Conservation (phyloP, 2,888 invertebrate species). For the Epinotia demarniana region DNA sequence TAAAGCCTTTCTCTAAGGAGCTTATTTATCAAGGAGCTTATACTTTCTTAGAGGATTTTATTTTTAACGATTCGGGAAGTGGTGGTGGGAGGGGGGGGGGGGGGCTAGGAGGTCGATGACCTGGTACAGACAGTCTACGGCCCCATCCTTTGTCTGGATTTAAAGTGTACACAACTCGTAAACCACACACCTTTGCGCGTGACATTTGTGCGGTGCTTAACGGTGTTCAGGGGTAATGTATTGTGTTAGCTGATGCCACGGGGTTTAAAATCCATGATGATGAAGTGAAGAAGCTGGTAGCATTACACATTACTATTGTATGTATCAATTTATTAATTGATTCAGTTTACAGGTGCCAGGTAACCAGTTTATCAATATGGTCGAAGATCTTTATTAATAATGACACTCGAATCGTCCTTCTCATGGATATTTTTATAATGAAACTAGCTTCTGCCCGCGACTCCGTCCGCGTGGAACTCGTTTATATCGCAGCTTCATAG, state of each 20-base stretch:
- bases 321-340: no score
- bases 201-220: background rate
- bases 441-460: no score
- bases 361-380: no score
- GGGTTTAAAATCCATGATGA: no score
- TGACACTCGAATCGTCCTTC: no score
- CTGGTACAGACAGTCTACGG: constrained; percentile 54
- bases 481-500: no score
- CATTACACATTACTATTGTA: no score
- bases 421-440: no score
- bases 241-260: background rate
- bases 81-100: constrained; percentile 29
- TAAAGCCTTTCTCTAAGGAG: constrained; percentile 37
- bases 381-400: no score
- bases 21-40: constrained; percentile 44
- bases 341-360: no score
- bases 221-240: background rate
- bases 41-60: constrained; percentile 49
- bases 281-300: no score
- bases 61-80: constrained; percentile 55
- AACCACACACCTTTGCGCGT: constrained; percentile 49
- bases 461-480: no score
- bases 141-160: constrained; percentile 52
- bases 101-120: constrained; percentile 53
- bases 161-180: constrained; percentile 51